Evolutionary conservation across 2,797 vertebrate genomes (phyloP).

Genomic region (Paguma larvata): DNA sequence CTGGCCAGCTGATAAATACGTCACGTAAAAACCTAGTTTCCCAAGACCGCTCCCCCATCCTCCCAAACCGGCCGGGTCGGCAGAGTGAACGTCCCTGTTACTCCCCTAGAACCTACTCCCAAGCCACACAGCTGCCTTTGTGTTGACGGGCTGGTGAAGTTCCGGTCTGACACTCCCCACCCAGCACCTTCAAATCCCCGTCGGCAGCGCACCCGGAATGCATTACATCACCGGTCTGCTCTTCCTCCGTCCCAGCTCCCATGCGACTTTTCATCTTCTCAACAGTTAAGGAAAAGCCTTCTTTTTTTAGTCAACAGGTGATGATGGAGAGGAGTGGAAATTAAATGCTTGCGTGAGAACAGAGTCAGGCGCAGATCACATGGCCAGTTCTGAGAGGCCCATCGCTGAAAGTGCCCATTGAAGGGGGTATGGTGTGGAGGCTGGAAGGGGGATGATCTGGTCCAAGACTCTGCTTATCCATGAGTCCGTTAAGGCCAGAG

Average conservation of each 20-base stretch:
- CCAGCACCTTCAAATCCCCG: neutral
- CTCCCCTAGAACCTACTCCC: neutral
- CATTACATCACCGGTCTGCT: fast-evolving
- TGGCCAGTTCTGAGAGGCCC: neutral
- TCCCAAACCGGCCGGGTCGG: neutral
- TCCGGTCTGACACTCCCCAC: neutral
- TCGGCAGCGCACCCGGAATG: fast-evolving
- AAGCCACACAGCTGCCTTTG: neutral
- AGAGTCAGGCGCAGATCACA: neutral
- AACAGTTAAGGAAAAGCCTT: neutral
- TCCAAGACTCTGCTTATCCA: neutral
- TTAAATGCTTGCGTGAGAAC: neutral
- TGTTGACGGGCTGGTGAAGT: neutral
- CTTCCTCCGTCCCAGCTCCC: neutral
- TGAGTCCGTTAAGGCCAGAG: neutral
- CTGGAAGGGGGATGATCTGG: neutral
- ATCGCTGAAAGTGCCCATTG: neutral
- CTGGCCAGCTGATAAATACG: neutral
- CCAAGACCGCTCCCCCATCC: neutral
- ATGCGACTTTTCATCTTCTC: neutral
- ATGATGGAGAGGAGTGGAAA: neutral
- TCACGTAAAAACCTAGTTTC: neutral
- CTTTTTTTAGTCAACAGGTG: neutral
- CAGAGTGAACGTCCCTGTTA: neutral
- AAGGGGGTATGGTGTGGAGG: too few species aligned